These are phyloP conservation scores for Pseudopipra pipra DNA, from an alignment of 2,113 vertebrate genomes.

Conservation along the genomic window DNA sequence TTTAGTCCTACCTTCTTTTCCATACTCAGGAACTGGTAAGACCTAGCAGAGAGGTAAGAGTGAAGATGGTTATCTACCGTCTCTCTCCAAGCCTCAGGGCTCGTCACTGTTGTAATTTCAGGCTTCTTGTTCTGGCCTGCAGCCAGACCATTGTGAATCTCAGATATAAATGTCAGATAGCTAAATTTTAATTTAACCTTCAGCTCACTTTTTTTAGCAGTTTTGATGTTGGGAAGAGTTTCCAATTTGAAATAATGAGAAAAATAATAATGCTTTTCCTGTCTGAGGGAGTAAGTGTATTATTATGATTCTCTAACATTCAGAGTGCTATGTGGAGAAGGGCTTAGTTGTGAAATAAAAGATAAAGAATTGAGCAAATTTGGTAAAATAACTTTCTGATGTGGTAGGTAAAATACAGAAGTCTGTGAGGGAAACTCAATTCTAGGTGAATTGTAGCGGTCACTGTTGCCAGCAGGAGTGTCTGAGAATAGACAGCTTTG, in stretches of 20 bases:
- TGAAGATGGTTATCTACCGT: not conserved
- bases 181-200: not conserved
- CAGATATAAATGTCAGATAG: not conserved
- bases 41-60: not conserved
- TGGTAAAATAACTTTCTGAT: not conserved
- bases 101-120: not conserved
- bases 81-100: not conserved
- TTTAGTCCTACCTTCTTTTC: not conserved
- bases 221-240: not conserved
- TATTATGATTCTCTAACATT: not conserved
- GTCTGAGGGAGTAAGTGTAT: not conserved
- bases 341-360: not conserved
- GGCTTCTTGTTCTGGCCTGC: not conserved
- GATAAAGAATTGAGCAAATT: not conserved
- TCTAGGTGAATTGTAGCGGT: not conserved
- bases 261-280: not conserved
- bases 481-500: not conserved
- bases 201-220: not conserved
- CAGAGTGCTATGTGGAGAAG: rapidly evolving
- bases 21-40: not conserved
- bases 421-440: not conserved
- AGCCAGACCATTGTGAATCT: not conserved
- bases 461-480: not conserved
- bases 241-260: not conserved
- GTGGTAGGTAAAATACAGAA: not conserved